Conservation (phyloP, 2,888 invertebrate species). For the Caenorhabditis wallacei region DNA sequence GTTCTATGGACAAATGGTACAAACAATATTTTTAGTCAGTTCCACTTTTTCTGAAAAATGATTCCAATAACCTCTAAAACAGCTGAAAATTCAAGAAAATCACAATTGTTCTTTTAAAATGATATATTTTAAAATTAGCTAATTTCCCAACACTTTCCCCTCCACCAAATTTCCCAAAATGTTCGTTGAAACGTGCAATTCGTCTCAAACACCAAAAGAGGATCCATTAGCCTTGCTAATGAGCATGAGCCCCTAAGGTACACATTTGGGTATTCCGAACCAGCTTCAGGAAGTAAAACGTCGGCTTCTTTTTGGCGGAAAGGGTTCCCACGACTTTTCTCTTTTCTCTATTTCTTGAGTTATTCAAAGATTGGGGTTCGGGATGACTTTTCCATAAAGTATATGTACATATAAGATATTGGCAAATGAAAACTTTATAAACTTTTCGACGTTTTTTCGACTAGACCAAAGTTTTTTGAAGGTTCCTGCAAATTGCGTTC, state of each 20-base stretch:
- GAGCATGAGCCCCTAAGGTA: conserved; percentile 10
- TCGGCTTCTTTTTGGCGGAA: not conserved
- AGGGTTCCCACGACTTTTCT: not conserved
- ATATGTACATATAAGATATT: conserved; percentile 18
- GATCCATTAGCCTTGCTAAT: conserved; percentile 29
- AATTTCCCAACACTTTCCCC: too few species aligned
- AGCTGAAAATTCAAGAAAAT: not conserved
- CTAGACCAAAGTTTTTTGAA: conserved; percentile 14
- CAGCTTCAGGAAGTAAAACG: conserved; percentile 16
- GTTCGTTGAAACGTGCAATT: conserved; percentile 3
- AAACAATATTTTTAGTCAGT: not conserved
- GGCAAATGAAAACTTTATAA: conserved; percentile 17
- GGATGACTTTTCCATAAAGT: not conserved
- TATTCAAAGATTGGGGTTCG: not conserved
- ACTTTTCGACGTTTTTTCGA: conserved; percentile 18
- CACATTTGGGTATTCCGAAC: not conserved
- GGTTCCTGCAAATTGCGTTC: conserved; percentile 13
- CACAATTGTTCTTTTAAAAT: too few species aligned
- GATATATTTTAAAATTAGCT: too few species aligned
- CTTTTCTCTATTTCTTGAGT: not conserved
- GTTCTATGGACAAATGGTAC: not conserved
- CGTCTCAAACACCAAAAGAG: not conserved
- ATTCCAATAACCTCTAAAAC: not conserved
- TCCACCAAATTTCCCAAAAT: not conserved
- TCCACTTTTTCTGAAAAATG: too few species aligned